Evolutionary conservation across 2,888 invertebrate species (phyloP).

Genomic region (Oscheius sp.): DNA sequence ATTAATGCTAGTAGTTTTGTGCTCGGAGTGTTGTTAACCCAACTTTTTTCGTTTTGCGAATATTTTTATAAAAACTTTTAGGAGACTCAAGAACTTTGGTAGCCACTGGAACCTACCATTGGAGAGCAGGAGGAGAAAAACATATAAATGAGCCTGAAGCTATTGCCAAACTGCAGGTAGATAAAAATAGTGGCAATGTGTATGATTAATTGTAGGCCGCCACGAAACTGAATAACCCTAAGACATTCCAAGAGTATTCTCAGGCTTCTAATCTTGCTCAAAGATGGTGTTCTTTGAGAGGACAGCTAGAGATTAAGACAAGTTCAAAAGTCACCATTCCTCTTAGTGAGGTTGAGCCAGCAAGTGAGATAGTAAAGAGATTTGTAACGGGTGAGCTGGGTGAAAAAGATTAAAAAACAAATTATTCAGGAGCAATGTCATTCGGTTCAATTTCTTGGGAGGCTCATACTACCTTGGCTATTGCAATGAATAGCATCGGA

Average conservation of each 20-base stretch:
- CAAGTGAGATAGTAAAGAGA: slow-evolving; percentile 91
- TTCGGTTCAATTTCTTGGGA: slow-evolving; percentile 96
- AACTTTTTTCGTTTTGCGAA: background rate
- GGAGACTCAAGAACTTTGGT: slow-evolving; percentile 82
- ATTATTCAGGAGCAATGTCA: slow-evolving; percentile 84
- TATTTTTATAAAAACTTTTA: slow-evolving; percentile 19
- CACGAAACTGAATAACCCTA: slow-evolving; percentile 81
- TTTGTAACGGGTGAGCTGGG: slow-evolving; percentile 81
- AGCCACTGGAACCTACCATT: slow-evolving; percentile 93
- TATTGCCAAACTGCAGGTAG: slow-evolving; percentile 80
- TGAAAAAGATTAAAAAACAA: background rate
- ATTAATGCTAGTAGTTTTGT: too few relatives aligned
- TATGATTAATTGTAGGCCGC: slow-evolving; percentile 79
- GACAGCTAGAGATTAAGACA: slow-evolving; percentile 87
- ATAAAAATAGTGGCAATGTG: background rate
- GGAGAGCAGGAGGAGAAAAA: slow-evolving; percentile 88
- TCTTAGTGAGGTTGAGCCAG: slow-evolving; percentile 88
- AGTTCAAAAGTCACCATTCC: slow-evolving; percentile 82
- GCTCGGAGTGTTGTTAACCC: too few relatives aligned
- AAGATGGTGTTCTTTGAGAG: slow-evolving; percentile 75
- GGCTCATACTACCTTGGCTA: slow-evolving; percentile 90
- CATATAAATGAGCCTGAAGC: slow-evolving; percentile 95
- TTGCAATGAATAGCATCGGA: slow-evolving; percentile 95
- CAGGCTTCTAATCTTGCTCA: slow-evolving; percentile 88
- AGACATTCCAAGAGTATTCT: slow-evolving; percentile 84